These are phyloP conservation scores for Phaethornis superciliosus DNA, from an alignment of 2,113 vertebrate species.

Conservation along the genomic window DNA sequence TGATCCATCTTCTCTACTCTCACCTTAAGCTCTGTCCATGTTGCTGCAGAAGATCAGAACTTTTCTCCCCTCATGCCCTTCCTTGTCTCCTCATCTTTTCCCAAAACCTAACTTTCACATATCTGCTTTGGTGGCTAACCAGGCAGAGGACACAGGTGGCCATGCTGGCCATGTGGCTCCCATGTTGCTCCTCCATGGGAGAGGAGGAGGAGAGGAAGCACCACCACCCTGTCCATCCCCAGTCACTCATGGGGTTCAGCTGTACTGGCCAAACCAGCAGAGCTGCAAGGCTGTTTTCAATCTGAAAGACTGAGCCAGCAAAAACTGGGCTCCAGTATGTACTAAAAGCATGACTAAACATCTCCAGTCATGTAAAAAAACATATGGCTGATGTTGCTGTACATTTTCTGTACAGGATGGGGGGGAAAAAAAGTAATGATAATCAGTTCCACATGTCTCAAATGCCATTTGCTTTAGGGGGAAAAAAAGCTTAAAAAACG, in stretches of 20 bases:
- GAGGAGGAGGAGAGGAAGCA: not conserved
- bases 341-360: slow-evolving; percentile 54
- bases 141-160: not conserved
- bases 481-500: not conserved
- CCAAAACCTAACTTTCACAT: not conserved
- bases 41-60: not conserved
- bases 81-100: not conserved
- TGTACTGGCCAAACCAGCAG: not conserved
- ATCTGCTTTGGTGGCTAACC: not conserved
- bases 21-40: not conserved
- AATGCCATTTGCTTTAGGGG: not conserved
- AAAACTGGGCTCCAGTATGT: not conserved
- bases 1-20: not conserved
- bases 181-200: not conserved
- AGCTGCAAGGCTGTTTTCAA: slow-evolving; percentile 16
- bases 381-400: not conserved
- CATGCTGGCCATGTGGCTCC: too few species aligned
- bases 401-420: slow-evolving; percentile 12
- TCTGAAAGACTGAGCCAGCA: slow-evolving; percentile 34
- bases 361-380: slow-evolving; percentile 32
- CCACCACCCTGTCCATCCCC: accelerated
- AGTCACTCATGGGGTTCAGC: not conserved
- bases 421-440: not conserved
- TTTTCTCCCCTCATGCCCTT: not conserved
- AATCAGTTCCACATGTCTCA: slow-evolving; percentile 33